Percentiles rank a stretch among this genome's conserved stretches.
Conservation (phyloP, 2,888 invertebrate species). For the Pediacus dermestoides region DNA sequence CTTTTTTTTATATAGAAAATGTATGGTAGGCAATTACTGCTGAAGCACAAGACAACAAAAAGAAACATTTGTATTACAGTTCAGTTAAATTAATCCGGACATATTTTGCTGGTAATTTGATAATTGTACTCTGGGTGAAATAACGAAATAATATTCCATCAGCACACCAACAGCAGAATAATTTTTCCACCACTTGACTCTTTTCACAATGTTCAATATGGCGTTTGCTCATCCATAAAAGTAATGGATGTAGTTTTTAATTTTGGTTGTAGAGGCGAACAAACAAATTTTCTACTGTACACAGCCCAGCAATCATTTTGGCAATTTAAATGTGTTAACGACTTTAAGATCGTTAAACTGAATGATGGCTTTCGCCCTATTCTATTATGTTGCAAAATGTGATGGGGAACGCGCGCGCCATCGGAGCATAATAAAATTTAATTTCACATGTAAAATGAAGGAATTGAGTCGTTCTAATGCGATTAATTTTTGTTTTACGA, state of each 20-base stretch:
- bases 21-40: no score
- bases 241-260: slow-evolving; percentile 29
- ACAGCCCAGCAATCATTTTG: slow-evolving; percentile 25
- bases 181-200: no score
- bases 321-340: slow-evolving; percentile 33
- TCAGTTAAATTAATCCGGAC: no score
- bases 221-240: no score
- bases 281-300: slow-evolving; percentile 20
- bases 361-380: slow-evolving; percentile 26
- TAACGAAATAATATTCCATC: no score
- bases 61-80: no score
- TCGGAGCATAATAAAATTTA: slow-evolving; percentile 22
- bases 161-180: no score
- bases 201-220: no score
- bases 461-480: slow-evolving; percentile 23
- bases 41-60: no score
- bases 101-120: no score
- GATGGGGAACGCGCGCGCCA: no score
- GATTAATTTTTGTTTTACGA: slow-evolving; percentile 15
- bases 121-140: no score
- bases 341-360: slow-evolving; percentile 31
- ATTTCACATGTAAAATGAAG: slow-evolving; percentile 24
- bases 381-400: slow-evolving; percentile 23
- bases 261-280: slow-evolving; percentile 19
- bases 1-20: neutral